A percentile compares a stretch with the other conserved stretches of the same genome.
Evolutionary conservation across 2,888 invertebrate species (phyloP).

Genomic region (Matsumyia berberina): DNA sequence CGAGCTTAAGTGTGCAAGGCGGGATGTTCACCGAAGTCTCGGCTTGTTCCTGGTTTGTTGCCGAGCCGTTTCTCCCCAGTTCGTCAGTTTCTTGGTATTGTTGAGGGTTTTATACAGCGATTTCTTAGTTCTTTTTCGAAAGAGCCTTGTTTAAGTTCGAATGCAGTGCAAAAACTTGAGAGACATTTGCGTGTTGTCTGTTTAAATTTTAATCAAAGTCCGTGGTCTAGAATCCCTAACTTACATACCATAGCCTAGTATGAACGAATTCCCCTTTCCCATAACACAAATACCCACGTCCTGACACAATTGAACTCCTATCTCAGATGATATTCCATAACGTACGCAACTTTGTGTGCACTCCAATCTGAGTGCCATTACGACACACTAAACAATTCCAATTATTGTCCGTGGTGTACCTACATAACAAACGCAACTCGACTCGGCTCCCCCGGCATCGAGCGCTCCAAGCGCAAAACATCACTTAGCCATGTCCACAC

Average conservation of each 20-base stretch:
- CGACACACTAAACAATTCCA: conserved; percentile 57
- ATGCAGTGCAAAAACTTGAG: too few relatives aligned
- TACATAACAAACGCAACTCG: conserved; percentile 24
- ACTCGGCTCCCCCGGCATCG: conserved; percentile 24
- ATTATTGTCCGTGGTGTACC: conserved; percentile 43
- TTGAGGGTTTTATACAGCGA: too few relatives aligned
- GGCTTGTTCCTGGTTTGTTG: too few relatives aligned
- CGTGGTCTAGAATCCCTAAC: not conserved
- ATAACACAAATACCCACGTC: not conserved
- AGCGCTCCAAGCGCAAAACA: conserved; percentile 51
- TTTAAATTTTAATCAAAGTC: too few relatives aligned
- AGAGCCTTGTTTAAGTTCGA: too few relatives aligned
- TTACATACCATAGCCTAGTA: not conserved
- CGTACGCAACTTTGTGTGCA: conserved; percentile 28
- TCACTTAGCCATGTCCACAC: conserved; percentile 71
- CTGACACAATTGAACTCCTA: conserved; percentile 21
- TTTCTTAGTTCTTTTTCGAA: too few relatives aligned
- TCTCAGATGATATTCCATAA: conserved; percentile 56
- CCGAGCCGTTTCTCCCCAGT: too few relatives aligned
- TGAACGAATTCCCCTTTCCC: not conserved
- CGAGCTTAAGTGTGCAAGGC: too few relatives aligned
- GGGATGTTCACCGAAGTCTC: too few relatives aligned
- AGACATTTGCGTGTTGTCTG: too few relatives aligned
- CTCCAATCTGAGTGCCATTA: conserved; percentile 40
- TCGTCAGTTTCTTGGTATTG: too few relatives aligned